Base-by-base conservation (phyloP, 2,797 vertebrate species). In the Micromesistius poutassou region DNA sequence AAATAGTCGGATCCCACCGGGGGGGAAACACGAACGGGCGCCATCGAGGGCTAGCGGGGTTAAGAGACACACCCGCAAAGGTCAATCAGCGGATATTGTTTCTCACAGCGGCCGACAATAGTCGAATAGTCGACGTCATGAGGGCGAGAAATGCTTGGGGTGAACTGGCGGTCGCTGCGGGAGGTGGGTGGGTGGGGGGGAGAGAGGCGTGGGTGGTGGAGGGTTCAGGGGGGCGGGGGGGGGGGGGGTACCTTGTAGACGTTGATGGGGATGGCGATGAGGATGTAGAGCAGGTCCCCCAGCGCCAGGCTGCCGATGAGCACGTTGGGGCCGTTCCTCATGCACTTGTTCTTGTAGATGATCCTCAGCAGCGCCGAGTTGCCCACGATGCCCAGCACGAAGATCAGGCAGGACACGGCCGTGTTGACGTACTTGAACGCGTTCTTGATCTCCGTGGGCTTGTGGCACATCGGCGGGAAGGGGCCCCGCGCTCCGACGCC, bases 281-380 rank as follows among this genome's bases (percentile, higher is more conserved):
- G 91, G 66, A 97, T 96, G 83, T 96, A 97, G 71, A 97, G 94
- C 2, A 97, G 94, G 86, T 97, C 96, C 2, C 96, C 96, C 0
- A 97, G 92, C 0, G 96, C 96, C 89, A 97, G 87, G 88, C 96
- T 96, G 74, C 95, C 96, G 0, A 97, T 97, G 76, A 97, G 94
- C 12, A 96, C 95, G 0, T 97, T 97, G 2, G 96, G 96, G 13
- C 96, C 95, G 0, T 96, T 97, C 86, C 96, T 95, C 96, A 97
- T 97, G 79, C 96, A 96, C 88, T 97, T 97, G 91, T 97, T 97
- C 90, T 96, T 95, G 85, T 97, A 96, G 77, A 97, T 96, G 90
- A 97, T 97, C 85, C 95, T 90, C 74, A 97, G 93, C 78, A 97
- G 93, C 0, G 96, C 95, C 1, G 95, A 95, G 89, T 97, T 97